Base-by-base conservation (phyloP, 2,797 vertebrate genomes). In the Leuciscus waleckii region DNA sequence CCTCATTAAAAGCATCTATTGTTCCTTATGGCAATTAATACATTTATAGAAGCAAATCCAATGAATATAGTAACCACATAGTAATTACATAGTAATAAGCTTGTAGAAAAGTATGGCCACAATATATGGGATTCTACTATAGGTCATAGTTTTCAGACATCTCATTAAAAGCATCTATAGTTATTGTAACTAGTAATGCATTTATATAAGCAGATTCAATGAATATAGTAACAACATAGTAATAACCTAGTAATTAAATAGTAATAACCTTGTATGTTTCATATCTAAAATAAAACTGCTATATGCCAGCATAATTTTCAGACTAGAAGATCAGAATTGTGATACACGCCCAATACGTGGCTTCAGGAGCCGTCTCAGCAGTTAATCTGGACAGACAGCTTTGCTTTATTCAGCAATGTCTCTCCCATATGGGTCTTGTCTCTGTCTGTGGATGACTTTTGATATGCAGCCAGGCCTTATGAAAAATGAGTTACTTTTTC, bases 401-500 rank as follows among this genome's bases (percentile, higher is more conserved):
- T 85, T 39, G 68, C 92, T 85, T 82, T 87, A 91, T 92, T 89
- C 82, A 92, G 94, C 91, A 92, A 87, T 88, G 91, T 92, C 91
- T 82, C 85, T 91, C 93, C 92, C 92, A 91, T 91, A 93, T 90
- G 89, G 92, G 91, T 91, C 92, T 95, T 93, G 94, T 92, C 92
- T 87, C 56, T 87, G 91, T 89, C 90, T 92, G 91, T 91, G 93
- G 91, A 95, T 91, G 90, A 88, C 91, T 94, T 94, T 91, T 95
- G 93, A 96, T 95, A 94, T 96, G 93, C 88, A 90, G 86, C 82
- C 92, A 86, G 51, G 69, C 41, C 88, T 91, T 89, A 83, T 94
- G 93, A 96, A 94, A 95, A 95, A 94, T 92, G 84, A 90, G 91
- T 92, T 91, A 90, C 93, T 94, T 95, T 95, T 91, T 92, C 90